Base-by-base conservation (phyloP, 2,797 vertebrate species). In the Lepilemur septentrionalis region DNA sequence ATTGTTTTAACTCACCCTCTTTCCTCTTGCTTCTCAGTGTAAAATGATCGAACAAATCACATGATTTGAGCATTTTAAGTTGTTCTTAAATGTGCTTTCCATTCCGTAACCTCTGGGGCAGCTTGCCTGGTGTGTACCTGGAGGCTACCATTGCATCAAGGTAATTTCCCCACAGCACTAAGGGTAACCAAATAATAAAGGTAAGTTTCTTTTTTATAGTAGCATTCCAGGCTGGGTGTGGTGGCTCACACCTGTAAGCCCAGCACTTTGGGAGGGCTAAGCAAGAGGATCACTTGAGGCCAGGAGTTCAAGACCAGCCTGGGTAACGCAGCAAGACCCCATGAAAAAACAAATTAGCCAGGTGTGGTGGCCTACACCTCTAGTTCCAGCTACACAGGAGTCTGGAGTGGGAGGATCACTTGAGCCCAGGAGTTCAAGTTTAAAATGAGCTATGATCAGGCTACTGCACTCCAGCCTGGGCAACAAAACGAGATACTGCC, bases 181-280 rank as follows among this genome's bases (percentile, higher is more conserved):
- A 55, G 8, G 9, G 41, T 13, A 88, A 67, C 43, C 48, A 85
- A 75, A 59, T 48, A 84, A 72, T 57, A 76, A 70, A 81, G 38
- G 48, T 7, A 61, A 63, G 18, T 69, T 52, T 89, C 75, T 95
- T 89, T 70, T 70, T 91, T 86, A 93, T 87, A 94, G 59, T 38
- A 82, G 23, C 43, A 70, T 75, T 70, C 55, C 38, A 43, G 30
- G 61, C 30, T 4, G 1, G 55, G 55, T 57, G 9, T 25, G 55
- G 55, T 57, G 55, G 55, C 55, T 57, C 30, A 32, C 30, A 63
- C 30, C 61, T n/a, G 15, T 65, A 65, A 65, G 18, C 63, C 30
- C 15, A n/a, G 32, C 32, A 65, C 7, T 65, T 9, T n/a, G 63
- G 32, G 32, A 32, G 61, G 61, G 30, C 63, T 9, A 65, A 32